Conservation (phyloP, 1,140 invertebrate species). For the Drosophila paulistorum region DNA sequence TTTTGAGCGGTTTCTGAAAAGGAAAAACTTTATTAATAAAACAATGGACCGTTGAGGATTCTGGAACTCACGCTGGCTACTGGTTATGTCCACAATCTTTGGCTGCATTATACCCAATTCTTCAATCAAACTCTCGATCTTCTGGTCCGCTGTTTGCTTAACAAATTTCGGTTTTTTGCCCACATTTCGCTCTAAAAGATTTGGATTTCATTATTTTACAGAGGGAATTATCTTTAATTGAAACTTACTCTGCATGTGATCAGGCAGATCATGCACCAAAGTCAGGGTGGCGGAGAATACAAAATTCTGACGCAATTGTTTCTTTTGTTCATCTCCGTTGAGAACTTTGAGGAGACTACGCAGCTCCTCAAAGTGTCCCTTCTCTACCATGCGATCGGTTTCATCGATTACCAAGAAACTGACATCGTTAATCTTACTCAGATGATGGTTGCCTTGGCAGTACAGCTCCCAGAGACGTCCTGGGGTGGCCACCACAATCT, state of each 20-base stretch:
- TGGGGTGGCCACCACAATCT: conserved; percentile 98
- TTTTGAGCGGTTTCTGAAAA: conserved; percentile 89
- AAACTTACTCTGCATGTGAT: conserved; percentile 87
- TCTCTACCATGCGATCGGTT: conserved; percentile 99
- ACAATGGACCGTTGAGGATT: neutral
- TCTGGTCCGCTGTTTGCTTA: conserved; percentile 88
- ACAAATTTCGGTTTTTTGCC: conserved; percentile 85
- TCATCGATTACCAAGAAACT: conserved; percentile 98
- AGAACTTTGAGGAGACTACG: conserved; percentile 91
- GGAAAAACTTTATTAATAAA: no score
- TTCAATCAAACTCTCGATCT: conserved; percentile 88
- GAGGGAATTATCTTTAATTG: neutral
- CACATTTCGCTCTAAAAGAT: conserved; percentile 69
- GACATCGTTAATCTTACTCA: conserved; percentile 88
- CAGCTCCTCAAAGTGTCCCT: conserved; percentile 97
- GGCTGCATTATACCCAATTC: conserved; percentile 93
- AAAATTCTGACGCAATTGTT: conserved; percentile 92
- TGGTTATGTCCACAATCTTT: conserved; percentile 96
- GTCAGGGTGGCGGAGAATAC: conserved; percentile 99
- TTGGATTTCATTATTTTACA: neutral
- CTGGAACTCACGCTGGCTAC: conserved; percentile 60
- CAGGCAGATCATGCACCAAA: conserved; percentile 92
- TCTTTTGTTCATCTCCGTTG: conserved; percentile 87
- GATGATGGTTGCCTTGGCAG: conserved; percentile 89
- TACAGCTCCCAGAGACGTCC: conserved; percentile 97